phyloP scores from a whole-genome alignment of 2,888 invertebrate species.

The Micropterix aruncella region DNA sequence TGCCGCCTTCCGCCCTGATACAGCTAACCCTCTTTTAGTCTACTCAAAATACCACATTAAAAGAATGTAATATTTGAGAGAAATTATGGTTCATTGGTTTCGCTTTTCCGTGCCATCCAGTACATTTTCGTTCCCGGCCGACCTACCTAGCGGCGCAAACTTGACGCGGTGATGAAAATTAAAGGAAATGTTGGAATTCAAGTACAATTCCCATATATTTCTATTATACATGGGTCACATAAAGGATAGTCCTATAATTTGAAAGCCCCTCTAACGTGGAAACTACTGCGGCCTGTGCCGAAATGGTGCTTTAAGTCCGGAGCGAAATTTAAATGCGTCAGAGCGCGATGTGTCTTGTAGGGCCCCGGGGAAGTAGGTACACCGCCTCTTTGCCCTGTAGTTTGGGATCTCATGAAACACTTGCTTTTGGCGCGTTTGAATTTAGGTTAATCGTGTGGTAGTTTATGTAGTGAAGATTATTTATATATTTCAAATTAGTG shows the following conservation, averaged over 20 bases:
- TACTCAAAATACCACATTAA: no score
- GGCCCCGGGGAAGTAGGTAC: not conserved
- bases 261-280: not conserved
- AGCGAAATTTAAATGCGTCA: not conserved
- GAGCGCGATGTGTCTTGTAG: not conserved
- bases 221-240: not conserved
- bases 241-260: not conserved
- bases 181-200: not conserved
- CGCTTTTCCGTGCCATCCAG: not conserved
- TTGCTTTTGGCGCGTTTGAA: no score
- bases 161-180: not conserved
- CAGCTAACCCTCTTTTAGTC: no score
- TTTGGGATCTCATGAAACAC: no score
- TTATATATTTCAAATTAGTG: no score
- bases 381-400: no score
- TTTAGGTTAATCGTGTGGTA: no score
- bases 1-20: no score
- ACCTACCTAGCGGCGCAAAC: not conserved
- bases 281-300: not conserved
- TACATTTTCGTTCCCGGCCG: not conserved
- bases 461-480: no score
- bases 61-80: no score
- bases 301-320: not conserved
- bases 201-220: not conserved
- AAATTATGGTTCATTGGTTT: no score